phyloP scores from a whole-genome alignment of 1,140 invertebrate species.

The Linepithema humile region DNA sequence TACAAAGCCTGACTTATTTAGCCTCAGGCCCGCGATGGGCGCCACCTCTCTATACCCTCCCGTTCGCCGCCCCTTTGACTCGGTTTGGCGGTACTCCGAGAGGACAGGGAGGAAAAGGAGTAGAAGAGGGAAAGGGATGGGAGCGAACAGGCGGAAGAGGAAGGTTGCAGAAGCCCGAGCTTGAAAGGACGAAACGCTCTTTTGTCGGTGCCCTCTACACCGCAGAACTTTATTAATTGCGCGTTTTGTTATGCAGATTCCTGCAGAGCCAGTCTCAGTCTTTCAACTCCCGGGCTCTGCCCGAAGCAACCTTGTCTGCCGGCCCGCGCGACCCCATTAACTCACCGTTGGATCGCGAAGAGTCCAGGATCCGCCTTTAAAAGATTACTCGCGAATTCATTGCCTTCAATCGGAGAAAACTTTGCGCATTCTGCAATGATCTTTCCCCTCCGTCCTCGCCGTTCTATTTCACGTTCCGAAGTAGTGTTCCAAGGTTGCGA shows the following conservation, averaged over 20 bases:
- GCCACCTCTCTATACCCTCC: constrained; percentile 42
- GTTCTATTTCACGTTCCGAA: neutral
- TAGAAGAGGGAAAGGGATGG: neutral
- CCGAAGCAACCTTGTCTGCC: constrained; percentile 57
- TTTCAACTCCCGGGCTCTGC: constrained; percentile 68
- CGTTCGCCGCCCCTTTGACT: constrained; percentile 24
- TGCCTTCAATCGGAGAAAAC: constrained; percentile 75
- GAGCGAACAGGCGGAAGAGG: constrained; percentile 54
- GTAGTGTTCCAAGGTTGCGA: neutral
- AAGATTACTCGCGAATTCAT: constrained; percentile 79
- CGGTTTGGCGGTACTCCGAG: constrained; percentile 31
- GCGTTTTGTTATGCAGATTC: constrained; percentile 84
- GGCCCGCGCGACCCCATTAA: constrained; percentile 35
- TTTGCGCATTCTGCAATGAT: constrained; percentile 59
- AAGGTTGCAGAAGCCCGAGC: constrained; percentile 72
- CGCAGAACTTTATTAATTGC: constrained; percentile 84
- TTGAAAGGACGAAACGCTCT: constrained; percentile 82
- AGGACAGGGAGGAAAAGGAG: neutral
- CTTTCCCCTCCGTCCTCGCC: neutral
- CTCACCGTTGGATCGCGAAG: constrained; percentile 35
- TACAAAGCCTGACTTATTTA: constrained; percentile 82
- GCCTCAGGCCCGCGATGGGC: constrained; percentile 62
- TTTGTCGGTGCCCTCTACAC: constrained; percentile 77
- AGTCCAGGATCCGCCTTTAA: constrained; percentile 72
- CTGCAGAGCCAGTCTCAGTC: constrained; percentile 69